Percentiles rank a stretch among this genome's conserved stretches.
phyloP scores from a whole-genome alignment of 2,888 invertebrate genomes.

The Phyto melanocephala region DNA sequence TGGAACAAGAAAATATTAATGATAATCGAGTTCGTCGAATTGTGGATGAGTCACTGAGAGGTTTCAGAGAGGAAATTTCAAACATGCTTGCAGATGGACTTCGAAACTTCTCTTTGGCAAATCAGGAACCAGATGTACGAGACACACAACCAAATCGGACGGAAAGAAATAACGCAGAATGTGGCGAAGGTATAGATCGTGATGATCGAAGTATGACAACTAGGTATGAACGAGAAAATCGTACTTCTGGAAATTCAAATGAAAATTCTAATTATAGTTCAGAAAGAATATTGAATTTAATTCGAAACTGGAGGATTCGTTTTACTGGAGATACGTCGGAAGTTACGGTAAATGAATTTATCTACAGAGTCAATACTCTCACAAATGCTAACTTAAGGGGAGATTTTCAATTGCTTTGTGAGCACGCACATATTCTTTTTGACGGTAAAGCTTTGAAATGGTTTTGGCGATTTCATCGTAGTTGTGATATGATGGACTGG shows the following conservation, averaged over 20 bases:
- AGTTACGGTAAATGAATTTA: background rate
- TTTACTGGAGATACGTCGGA: background rate
- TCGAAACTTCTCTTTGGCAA: background rate
- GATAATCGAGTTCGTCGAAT: background rate
- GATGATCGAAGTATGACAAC: background rate
- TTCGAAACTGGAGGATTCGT: background rate
- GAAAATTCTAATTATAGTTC: background rate
- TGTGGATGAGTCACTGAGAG: background rate
- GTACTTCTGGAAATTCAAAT: background rate
- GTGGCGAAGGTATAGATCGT: background rate
- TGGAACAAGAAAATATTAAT: background rate
- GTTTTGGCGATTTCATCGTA: slow-evolving; percentile 9
- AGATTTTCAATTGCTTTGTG: background rate
- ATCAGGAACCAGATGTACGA: background rate
- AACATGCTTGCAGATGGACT: background rate
- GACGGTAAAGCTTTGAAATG: background rate
- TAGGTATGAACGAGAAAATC: background rate
- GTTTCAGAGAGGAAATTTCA: background rate
- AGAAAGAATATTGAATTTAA: background rate
- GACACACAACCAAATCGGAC: background rate
- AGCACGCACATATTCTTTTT: background rate
- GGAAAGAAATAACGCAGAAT: too few relatives aligned
- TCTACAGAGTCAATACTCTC: background rate
- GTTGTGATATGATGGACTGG: background rate
- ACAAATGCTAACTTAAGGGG: background rate